Base-by-base conservation (phyloP, 2,113 vertebrate species). In the Pseudorhombus dupliciocellatus region DNA sequence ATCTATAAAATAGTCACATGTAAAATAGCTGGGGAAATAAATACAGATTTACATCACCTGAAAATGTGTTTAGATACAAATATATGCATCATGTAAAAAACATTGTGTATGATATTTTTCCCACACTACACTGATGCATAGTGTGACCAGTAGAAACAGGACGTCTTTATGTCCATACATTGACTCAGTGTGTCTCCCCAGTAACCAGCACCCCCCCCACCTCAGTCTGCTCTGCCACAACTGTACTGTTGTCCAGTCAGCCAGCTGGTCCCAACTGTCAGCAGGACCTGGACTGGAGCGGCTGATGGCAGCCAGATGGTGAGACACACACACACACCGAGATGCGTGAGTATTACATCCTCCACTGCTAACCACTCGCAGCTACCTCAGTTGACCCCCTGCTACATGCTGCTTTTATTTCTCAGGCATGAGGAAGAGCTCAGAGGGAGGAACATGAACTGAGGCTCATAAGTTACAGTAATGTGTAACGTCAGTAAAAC, bases 191-290 rank as follows among this genome's bases (percentile, higher is more conserved):
- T 37, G n/a, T 66, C 46, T 82, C 81, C 79, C 65, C 81, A 62
- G 14, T 25, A 74, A 67, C 67, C 75, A 42, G 57, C 74, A 50
- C 64, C 64, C 0, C n/a, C n/a, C n/a, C n/a, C n/a, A n/a, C n/a
- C n/a, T n/a, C n/a, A n/a, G 54, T 66, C 69, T 79, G 80, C 76
- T 67, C 60, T 55, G 37, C 60, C 59, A 64, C 76, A 77, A 66
- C 63, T 63, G 65, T 26, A 31, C 53, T 48, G 62, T 59, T 79
- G 82, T 87, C 84, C 84, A 78, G 48, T 74, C 80, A 56, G 63
- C 79, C 90, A 93, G 87, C 90, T 90, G 91, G 86, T 70, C 60
- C 66, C 50, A 61, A 75, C 74, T 79, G 76, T 89, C 84, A 82
- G 76, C 75, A 70, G 57, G 72, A 77, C 85, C 62, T 53, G 30